Percentiles rank a stretch among this genome's conserved stretches.
Conservation (phyloP, 2,113 vertebrate genomes). For the Halichoeres trimaculatus region DNA sequence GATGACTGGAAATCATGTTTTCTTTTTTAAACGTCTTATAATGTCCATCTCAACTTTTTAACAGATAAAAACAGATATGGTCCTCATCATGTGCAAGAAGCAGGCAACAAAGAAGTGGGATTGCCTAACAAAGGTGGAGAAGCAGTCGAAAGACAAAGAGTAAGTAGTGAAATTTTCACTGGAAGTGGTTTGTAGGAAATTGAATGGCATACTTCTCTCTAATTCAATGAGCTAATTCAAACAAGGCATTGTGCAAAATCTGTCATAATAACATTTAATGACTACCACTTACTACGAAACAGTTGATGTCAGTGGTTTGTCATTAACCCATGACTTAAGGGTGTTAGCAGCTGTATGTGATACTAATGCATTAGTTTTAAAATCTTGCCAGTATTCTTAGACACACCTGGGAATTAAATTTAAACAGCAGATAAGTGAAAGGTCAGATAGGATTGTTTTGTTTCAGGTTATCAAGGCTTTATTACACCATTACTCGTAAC, state of each 20-base stretch:
- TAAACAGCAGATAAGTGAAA: too few species aligned
- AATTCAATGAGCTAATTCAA: too few species aligned
- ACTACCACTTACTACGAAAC: background rate
- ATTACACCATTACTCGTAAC: background rate
- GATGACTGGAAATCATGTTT: background rate
- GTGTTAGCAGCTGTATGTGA: background rate
- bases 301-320: background rate
- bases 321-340: background rate
- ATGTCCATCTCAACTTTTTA: background rate
- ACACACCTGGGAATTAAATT: background rate
- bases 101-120: slow-evolving; percentile 92
- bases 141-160: slow-evolving; percentile 96
- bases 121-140: slow-evolving; percentile 93
- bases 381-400: background rate
- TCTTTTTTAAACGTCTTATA: background rate
- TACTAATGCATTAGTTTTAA: background rate
- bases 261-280: background rate
- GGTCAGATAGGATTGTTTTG: too few species aligned
- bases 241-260: background rate
- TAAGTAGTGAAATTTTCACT: slow-evolving; percentile 77
- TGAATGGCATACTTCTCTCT: too few species aligned
- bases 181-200: too few species aligned
- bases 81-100: slow-evolving; percentile 95
- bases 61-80: slow-evolving; percentile 94
- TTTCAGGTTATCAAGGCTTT: background rate